Evolutionary conservation across 2,797 vertebrate genomes (phyloP).

Genomic region (Hypotaenidia okinawae): DNA sequence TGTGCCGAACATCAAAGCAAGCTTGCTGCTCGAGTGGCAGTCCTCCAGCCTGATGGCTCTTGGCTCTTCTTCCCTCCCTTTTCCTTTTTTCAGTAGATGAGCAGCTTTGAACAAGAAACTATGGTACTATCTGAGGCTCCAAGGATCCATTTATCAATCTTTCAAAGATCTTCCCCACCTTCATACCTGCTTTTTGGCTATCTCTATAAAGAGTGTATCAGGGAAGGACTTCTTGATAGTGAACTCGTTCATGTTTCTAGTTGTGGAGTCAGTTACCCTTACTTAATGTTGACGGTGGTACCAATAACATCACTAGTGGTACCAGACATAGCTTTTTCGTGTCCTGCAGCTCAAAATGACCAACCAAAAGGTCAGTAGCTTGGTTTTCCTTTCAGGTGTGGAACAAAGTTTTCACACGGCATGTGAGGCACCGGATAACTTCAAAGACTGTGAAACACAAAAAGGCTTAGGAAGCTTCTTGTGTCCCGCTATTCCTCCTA

Average conservation of each 20-base stretch:
- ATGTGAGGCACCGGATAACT: neutral
- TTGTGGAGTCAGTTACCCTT: neutral
- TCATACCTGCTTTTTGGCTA: neutral
- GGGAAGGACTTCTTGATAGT: neutral
- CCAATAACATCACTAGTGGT: neutral
- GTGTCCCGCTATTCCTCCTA: neutral
- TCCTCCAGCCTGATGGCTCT: neutral
- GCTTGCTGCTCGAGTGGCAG: neutral
- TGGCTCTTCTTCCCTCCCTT: neutral
- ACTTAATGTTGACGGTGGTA: neutral
- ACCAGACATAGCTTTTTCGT: neutral
- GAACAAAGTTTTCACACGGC: conserved; percentile 6
- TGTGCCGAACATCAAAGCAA: neutral
- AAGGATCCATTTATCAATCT: neutral
- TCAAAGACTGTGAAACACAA: conserved; percentile 59
- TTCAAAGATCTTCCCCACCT: neutral
- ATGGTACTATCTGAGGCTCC: neutral
- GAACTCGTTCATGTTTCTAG: neutral
- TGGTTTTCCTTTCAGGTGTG: conserved; percentile 35
- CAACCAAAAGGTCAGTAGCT: conserved; percentile 14
- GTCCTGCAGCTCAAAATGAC: neutral
- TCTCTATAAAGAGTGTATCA: neutral
- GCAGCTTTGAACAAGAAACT: neutral
- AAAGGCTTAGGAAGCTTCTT: conserved; percentile 38
- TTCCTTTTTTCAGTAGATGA: neutral